phyloP scores from a whole-genome alignment of 2,797 vertebrate species.

The Sebastes hubbsi region DNA sequence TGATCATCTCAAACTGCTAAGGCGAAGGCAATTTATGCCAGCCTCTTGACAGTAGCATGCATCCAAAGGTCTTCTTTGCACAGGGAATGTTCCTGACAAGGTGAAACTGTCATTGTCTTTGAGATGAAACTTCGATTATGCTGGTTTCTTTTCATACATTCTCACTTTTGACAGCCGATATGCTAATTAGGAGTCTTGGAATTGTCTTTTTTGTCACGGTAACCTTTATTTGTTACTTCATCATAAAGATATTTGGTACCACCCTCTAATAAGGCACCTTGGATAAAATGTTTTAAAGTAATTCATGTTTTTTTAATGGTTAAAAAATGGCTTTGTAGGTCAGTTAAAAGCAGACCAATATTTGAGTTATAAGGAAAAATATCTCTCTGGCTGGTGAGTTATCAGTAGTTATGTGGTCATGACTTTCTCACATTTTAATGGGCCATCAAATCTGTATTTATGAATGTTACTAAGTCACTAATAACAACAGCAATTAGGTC shows the following conservation, averaged over 20 bases:
- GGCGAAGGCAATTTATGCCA: conserved; percentile 46
- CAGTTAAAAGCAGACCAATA: background rate
- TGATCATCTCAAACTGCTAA: conserved; percentile 45
- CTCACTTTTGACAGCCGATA: conserved; percentile 3
- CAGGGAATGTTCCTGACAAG: conserved; percentile 36
- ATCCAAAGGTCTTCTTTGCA: conserved; percentile 38
- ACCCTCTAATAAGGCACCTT: background rate
- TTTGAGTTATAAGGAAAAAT: background rate
- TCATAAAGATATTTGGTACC: background rate
- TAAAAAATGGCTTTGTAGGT: background rate
- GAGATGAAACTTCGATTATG: conserved; percentile 25
- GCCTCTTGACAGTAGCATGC: conserved; percentile 40
- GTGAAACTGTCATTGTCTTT: conserved; percentile 39
- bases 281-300: background rate
- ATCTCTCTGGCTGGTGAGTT: background rate
- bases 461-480: background rate
- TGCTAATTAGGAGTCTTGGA: conserved; percentile 6
- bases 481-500: background rate
- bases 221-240: background rate
- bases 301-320: background rate
- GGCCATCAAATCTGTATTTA: background rate
- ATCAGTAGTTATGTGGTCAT: background rate
- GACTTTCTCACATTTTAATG: background rate
- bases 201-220: background rate
- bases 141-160: conserved; percentile 3